phyloP scores from a whole-genome alignment of 2,113 vertebrate genomes.

The Gavialis gangeticus region DNA sequence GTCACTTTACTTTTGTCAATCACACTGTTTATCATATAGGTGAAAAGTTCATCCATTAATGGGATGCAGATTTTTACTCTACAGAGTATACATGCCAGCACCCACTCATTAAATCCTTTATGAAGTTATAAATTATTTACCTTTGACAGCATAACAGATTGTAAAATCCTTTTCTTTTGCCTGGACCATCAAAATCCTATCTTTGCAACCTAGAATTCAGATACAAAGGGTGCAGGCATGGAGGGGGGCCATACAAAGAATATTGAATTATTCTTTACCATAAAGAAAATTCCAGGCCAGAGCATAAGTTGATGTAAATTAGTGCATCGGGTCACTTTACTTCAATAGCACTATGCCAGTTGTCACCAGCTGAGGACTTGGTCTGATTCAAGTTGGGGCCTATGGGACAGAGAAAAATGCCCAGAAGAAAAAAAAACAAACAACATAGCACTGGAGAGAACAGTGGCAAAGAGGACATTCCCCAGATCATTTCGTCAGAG shows the following conservation, averaged over 20 bases:
- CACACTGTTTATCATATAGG: constrained; percentile 61
- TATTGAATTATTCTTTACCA: too few relatives aligned
- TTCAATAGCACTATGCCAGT: neutral
- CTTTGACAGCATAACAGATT: constrained; percentile 14
- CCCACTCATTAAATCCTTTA: constrained; percentile 40
- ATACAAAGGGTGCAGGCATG: neutral
- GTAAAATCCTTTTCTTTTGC: neutral
- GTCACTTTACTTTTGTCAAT: constrained; percentile 38
- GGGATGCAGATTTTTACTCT: constrained; percentile 47
- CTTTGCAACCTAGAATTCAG: neutral
- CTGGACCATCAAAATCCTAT: neutral
- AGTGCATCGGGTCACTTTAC: neutral
- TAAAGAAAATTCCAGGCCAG: neutral
- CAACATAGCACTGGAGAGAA: neutral
- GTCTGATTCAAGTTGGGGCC: too few relatives aligned
- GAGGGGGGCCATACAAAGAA: too few relatives aligned
- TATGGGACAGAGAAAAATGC: neutral
- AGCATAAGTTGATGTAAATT: neutral
- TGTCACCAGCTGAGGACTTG: neutral
- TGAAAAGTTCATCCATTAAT: constrained; percentile 61
- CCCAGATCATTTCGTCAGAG: neutral
- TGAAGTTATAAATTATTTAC: constrained; percentile 51
- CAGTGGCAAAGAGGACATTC: neutral
- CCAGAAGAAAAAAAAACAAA: neutral
- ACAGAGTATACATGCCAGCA: constrained; percentile 58